Conservation (phyloP, 2,113 vertebrate species). For the Gymnocephalus cernua region DNA sequence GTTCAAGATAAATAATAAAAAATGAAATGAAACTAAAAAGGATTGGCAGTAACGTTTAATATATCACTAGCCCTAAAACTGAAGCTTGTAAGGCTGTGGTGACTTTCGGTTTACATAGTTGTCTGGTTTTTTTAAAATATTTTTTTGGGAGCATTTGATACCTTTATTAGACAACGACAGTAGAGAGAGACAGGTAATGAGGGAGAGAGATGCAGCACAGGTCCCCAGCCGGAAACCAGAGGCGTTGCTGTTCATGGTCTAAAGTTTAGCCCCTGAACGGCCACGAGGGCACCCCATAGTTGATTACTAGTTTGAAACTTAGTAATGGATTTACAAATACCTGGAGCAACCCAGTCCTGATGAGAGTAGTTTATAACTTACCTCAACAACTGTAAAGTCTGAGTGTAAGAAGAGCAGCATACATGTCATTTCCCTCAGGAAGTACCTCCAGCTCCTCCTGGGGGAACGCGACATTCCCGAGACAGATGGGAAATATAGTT, state of each 20-base stretch:
- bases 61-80: not conserved
- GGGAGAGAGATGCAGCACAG: not conserved
- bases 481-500: constrained; percentile 21
- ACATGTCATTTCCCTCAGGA: not conserved
- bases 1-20: too few relatives aligned
- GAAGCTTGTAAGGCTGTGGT: not conserved
- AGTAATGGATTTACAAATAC: not conserved
- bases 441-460: not conserved
- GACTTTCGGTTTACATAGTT: not conserved
- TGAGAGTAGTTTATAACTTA: not conserved
- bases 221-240: not conserved
- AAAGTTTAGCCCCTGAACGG: not conserved
- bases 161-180: not conserved
- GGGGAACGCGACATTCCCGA: not conserved
- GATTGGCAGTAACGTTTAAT: too few relatives aligned
- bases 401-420: not conserved
- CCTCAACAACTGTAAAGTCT: not conserved
- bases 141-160: not conserved
- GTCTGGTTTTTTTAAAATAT: not conserved
- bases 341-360: not conserved
- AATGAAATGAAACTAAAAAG: not conserved
- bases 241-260: not conserved
- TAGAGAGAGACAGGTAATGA: not conserved
- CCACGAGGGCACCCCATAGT: too few relatives aligned
- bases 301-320: not conserved